Base-by-base conservation (phyloP, 2,888 invertebrate genomes). In the Agrochola circellaris region DNA sequence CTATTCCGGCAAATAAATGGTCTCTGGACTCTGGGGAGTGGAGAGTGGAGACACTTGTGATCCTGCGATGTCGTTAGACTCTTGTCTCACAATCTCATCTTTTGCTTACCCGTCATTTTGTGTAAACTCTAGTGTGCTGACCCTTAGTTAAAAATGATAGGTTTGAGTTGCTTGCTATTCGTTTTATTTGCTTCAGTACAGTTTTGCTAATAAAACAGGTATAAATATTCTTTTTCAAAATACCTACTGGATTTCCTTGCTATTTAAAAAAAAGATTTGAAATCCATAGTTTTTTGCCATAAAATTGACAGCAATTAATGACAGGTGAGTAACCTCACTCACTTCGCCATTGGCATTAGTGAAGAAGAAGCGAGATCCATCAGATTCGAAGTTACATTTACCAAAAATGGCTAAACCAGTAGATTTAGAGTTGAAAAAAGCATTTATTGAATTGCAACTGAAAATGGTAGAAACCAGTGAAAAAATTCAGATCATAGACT, bases 381-480 rank as follows among this genome's bases (percentile, higher is more conserved):
- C 38, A n/a, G 34, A 56, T 70, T 48, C n/a, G 17, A 48, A 56
- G 4, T 26, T 34, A n/a, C 30, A 48, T 60, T 38, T 34, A 73
- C 1, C n/a, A 68, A 70, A 64, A 73, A 97, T 97, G 96, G 92
- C 97, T 67, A 97, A 94, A 89, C 95, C 96, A 75, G 95, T 97
- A 15, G 97, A 97, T 92, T 92, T 97, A 88, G 97, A 97, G 90
- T 91, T 97, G 65, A 97, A 97, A 90, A 97, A 97, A 97, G 98
- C 99, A 0, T 99, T 99, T 92, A 95, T 97, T 73, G 98, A 99
- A 89, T 95, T 99, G 73, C 98, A 99, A 92, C 97, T 97, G 20
- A 98, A 98, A 95, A 98, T 98, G 97, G 96, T 98, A 45, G 98
- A 98, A 90, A 98, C 98, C 0, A 97, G 97, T 84, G 98, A 98